A percentile compares a stretch with the other conserved stretches of the same genome.
Evolutionary conservation across 2,797 vertebrate species (phyloP).

Genomic region (Acropternis orthonyx): DNA sequence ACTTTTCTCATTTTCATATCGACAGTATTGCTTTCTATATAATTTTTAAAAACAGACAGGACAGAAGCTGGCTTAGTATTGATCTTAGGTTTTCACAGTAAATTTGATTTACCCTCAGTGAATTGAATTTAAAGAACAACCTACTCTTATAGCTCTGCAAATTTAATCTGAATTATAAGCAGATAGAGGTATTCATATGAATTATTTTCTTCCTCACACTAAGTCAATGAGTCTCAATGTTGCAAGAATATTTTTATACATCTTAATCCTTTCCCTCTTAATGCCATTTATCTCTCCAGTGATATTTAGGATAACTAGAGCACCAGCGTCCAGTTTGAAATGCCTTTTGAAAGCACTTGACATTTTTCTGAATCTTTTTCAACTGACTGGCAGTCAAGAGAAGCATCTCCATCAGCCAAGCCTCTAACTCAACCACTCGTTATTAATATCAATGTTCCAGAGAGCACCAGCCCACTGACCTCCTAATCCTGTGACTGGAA

Average conservation of each 20-base stretch:
- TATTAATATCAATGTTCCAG: background rate
- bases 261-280: background rate
- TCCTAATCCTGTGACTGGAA: background rate
- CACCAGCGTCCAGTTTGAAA: background rate
- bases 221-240: background rate
- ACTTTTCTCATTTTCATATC: background rate
- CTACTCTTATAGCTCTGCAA: background rate
- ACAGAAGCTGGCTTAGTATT: background rate
- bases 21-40: background rate
- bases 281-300: background rate
- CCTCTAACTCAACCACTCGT: background rate
- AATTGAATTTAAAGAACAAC: background rate
- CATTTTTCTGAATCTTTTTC: background rate
- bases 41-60: background rate
- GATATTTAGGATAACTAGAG: background rate
- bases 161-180: background rate
- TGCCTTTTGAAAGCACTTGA: background rate
- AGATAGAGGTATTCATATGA: background rate
- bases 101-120: background rate
- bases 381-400: background rate
- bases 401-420: background rate
- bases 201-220: background rate
- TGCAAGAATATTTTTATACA: background rate
- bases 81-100: background rate
- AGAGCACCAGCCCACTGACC: background rate